Evolutionary conservation across 2,888 invertebrate genomes (phyloP), one percentile per base, ranked within the genome.

Genomic region (Sclerodermus sp.): DNA sequence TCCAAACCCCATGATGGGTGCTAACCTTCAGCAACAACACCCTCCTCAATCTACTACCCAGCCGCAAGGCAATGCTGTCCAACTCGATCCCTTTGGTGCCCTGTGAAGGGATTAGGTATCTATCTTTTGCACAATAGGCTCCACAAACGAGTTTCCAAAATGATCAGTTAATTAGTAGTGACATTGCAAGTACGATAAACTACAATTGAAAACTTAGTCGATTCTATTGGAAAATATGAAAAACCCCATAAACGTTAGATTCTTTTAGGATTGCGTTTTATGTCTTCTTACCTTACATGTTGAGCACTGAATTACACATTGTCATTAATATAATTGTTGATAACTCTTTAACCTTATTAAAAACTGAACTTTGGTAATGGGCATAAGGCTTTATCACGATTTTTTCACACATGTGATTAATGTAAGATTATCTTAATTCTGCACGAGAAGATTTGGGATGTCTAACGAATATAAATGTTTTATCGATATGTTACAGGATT

Each of bases 21-120:
- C 66, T 59, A 62, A 70, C 51, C 58, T 60, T 15, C 73, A 66
- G 42, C 70, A 69, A 51, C 67, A 68, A 57, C n/a, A n/a, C n/a
- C 72, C 64, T 51, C 57, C 67, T 41, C 71, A 71, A 64, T 58
- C 70, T 52, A 60, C 70, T 58, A 74, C 71, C 73, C 76, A 74
- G 62, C 65, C 73, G 45, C 70, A 69, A 63, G 71, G 77, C 73
- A 82, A 81, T 68, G 70, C 68, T 50, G 79, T 81, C 55, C 81
- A 81, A 66, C 73, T 82, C 57, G 82, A 82, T 79, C 82, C 82
- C 54, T 82, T 82, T 69, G 82, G 82, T 68, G 82, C 81, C 65
- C 70, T 75, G 66, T 75, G 69, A 75, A 70, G 59, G 58, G 64
- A 64, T 64, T 69, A 73, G 67, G 72, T 73, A 72, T 39, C 39